A percentile compares a stretch with the other conserved stretches of the same genome.
Evolutionary conservation across 2,113 vertebrate species (phyloP).

Genomic region (Micromys minutus): DNA sequence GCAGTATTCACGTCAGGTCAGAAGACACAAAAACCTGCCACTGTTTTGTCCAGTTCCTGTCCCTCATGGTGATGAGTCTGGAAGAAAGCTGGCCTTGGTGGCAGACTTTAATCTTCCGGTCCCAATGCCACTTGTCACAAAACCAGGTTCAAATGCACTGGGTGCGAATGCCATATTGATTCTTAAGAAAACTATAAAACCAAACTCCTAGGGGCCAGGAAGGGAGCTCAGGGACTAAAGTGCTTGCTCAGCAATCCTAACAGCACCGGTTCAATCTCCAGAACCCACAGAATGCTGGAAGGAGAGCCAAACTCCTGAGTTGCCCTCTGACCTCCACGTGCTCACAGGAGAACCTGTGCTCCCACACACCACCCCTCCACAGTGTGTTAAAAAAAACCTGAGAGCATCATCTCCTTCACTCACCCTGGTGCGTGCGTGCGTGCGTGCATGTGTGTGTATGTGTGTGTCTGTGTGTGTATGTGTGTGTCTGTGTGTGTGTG

Average conservation of each 20-base stretch:
- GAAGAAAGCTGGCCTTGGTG: not conserved
- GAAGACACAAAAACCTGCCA: not conserved
- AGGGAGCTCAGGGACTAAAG: not conserved
- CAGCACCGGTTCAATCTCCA: fast-evolving
- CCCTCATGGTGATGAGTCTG: not conserved
- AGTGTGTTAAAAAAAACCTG: not conserved
- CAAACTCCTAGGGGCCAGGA: not conserved
- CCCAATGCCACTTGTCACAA: not conserved
- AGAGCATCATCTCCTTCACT: not conserved
- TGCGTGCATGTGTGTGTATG: too few species aligned
- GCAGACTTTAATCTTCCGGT: not conserved
- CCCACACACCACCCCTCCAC: not conserved
- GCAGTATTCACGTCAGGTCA: not conserved
- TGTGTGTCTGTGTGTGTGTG: too few species aligned
- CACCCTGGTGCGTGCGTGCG: too few species aligned
- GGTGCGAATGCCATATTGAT: not conserved
- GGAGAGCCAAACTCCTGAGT: not conserved
- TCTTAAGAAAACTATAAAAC: not conserved
- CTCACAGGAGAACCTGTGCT: too few species aligned
- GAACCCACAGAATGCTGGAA: not conserved
- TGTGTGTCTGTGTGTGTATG: too few species aligned
- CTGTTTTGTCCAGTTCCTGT: not conserved
- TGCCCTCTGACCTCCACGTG: not conserved
- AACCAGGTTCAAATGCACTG: not conserved
- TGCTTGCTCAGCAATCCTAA: not conserved